These are phyloP conservation scores for Uloborus diversus DNA, from an alignment of 1,140 invertebrate genomes.

Conservation along the genomic window DNA sequence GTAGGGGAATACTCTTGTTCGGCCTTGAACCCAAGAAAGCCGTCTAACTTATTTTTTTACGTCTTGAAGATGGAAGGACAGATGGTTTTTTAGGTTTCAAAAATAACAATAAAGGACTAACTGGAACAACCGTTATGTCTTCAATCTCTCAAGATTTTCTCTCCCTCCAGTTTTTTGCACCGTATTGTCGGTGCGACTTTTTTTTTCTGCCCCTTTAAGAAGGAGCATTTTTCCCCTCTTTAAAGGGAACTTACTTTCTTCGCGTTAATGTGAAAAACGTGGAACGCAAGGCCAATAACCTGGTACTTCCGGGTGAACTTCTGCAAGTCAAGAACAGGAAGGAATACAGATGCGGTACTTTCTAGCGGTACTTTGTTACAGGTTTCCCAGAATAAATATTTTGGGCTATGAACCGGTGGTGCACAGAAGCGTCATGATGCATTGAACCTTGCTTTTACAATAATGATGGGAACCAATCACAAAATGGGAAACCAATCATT, in stretches of 20 bases:
- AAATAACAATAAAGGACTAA: conserved; percentile 35
- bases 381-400: too few relatives aligned
- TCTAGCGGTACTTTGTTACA: too few relatives aligned
- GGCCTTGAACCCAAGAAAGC: conserved; percentile 35
- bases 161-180: neutral
- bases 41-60: neutral
- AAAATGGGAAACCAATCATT: too few relatives aligned
- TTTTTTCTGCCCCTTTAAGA: conserved; percentile 1
- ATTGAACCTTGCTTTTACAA: too few relatives aligned
- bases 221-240: neutral
- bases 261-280: neutral
- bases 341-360: too few relatives aligned
- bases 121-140: conserved; percentile 33
- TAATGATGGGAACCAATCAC: too few relatives aligned
- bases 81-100: conserved; percentile 46
- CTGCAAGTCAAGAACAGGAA: neutral
- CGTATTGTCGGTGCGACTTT: conserved; percentile 12
- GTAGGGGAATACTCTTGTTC: conserved; percentile 18
- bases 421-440: too few relatives aligned
- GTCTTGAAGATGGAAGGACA: conserved; percentile 31
- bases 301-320: neutral
- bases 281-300: conserved; percentile 6
- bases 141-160: neutral
- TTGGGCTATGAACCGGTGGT: too few relatives aligned
- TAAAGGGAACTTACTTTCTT: neutral